Evolutionary conservation across 37 sponge, comb jelly and placozoan genomes (phyloP), one percentile per base, ranked within the genome.

Genomic region (Amphimedon queenslandica): DNA sequence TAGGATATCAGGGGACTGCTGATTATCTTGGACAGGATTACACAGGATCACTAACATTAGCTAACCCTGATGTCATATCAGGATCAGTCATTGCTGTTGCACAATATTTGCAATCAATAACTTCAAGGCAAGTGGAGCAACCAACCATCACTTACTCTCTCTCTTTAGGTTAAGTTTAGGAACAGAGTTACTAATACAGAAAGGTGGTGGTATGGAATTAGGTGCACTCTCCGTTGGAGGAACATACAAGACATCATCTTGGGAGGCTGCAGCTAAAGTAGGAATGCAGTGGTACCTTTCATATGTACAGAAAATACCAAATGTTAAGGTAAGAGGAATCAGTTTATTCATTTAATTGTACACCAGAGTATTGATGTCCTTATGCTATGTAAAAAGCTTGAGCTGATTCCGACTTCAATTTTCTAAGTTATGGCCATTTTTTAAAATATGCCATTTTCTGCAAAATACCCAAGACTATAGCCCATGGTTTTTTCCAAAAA

Each of bases 101-200:
- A 0, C 91, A 95, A 74, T 95, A 92, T 39, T 69, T 90, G 27
- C 96, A 95, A 67, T 32, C 90, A 27, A 63, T 92, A 13, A 88
- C 93, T 2, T 70, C 71, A 20, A 83, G 67, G 73, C 74, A 24
- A 43, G 73, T n/a, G n/a, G n/a, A n/a, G n/a, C n/a, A n/a, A n/a
- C n/a, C n/a, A n/a, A n/a, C n/a, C n/a, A n/a, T n/a, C n/a, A n/a
- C n/a, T n/a, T n/a, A n/a, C n/a, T n/a, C n/a, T n/a, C n/a, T n/a
- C n/a, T 57, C 43, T 53, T 56, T 21, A 69, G 60, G 33, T 38
- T 83, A 23, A 32, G 77, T 0, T 40, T 83, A 30, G 93, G 93
- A 0, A 75, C 79, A 32, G 95, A 94, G 77, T 53, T 85, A 66
- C 5, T 94, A 57, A 82, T 77, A 23, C 95, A 94, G 81, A 57